Base-by-base conservation (phyloP, 2,888 invertebrate genomes). In the Ellobium chinense region DNA sequence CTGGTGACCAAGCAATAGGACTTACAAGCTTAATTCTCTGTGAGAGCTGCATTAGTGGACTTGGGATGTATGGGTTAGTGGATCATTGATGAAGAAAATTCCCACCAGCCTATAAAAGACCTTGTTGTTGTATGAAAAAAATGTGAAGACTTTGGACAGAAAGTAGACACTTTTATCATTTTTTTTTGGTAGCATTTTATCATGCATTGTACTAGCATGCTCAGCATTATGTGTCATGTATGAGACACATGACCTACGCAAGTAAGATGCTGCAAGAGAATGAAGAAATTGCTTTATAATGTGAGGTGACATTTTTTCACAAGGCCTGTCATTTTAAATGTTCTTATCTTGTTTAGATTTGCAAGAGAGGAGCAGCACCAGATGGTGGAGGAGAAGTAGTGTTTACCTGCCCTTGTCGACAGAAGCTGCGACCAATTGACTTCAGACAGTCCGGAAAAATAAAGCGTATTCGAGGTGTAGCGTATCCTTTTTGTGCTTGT, bases 371-470 rank as follows among this genome's bases (percentile, higher is more conserved):
- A 2, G 95, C 97, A 65, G 95, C 96, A 29, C 99, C 99, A 0
- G 94, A 96, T 0, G 99, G 99, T 2, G 99, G 99, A 0, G 99
- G 99, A 0, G 97, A 98, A 93, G 95, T 99, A 12, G 93, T 95
- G 29, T 98, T 99, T 92, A 96, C 95, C 83, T 98, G 98, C 92
- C 99, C 99, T 0, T 95, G 97, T 31, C 95, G 96, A 77, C 96
- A 96, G 87, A 95, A 96, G 85, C 93, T 99, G 31, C 95, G 96
- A 37, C 97, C 98, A 0, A 92, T 98, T 75, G 97, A 95, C 91
- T 94, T 89, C 85, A 91, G 92, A 70, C 95, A 96, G 77, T 95
- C 96, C 92, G 99, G 99, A 0, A 97, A 98, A 94, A 96, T 99
- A 0, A 98, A 98, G 93, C 95, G 98, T 87, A 96, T 99, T 79